phyloP scores from a whole-genome alignment of 64 coral and sea anemone species.

The Dendronephthya gigantea region DNA sequence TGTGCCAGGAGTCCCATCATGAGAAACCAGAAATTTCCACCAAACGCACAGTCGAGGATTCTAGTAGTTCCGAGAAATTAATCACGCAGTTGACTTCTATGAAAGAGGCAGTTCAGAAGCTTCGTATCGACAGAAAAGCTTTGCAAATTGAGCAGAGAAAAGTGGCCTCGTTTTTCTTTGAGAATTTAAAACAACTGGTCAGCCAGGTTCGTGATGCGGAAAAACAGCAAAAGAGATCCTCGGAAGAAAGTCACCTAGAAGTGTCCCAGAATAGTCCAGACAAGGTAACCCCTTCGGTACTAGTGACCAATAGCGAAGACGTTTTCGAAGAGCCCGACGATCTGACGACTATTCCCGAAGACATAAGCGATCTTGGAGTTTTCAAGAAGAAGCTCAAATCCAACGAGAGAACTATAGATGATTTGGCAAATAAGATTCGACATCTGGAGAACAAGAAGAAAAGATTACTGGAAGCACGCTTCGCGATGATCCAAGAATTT shows the following conservation, averaged over 20 bases:
- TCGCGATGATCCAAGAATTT: slow-evolving; percentile 10
- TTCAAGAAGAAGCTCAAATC: slow-evolving; percentile 10
- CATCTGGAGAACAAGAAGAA: neutral
- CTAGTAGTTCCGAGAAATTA: neutral
- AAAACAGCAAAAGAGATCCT: neutral
- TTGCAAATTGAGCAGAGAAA: neutral
- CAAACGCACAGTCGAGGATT: neutral
- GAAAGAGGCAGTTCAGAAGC: neutral
- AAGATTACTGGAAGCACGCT: neutral
- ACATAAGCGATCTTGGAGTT: neutral
- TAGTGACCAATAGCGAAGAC: neutral
- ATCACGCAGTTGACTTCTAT: neutral
- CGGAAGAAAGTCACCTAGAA: neutral
- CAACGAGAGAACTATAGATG: neutral
- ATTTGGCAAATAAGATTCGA: neutral
- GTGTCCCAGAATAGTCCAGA: neutral
- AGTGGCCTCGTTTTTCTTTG: neutral
- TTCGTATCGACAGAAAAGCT: neutral
- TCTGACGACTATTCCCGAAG: neutral
- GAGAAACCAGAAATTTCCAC: neutral
- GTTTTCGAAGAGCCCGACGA: neutral
- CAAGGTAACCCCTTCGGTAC: neutral
- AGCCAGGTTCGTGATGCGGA: neutral
- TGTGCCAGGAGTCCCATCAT: neutral
- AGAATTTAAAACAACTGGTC: neutral